phyloP scores from a whole-genome alignment of 1,140 invertebrate genomes.

The Meloidogyne chitwoodi region DNA sequence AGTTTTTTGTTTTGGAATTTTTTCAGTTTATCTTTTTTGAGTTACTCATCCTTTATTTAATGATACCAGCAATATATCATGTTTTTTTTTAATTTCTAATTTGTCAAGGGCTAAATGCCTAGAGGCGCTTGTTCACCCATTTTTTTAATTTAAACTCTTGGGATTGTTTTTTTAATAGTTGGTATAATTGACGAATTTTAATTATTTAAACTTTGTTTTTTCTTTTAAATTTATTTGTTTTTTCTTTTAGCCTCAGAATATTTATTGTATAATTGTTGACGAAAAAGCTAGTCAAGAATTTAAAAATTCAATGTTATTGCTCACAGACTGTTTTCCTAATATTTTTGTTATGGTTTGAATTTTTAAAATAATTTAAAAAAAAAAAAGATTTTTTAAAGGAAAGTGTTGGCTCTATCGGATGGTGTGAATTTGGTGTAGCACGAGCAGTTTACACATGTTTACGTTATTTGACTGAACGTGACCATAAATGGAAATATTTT shows the following conservation, averaged over 20 bases:
- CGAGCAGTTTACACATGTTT: slow-evolving; percentile 41
- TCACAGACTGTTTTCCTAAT: slow-evolving; percentile 47
- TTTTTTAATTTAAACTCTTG: too few relatives aligned
- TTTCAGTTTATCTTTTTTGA: too few relatives aligned
- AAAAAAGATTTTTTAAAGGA: background rate
- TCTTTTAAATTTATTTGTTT: background rate
- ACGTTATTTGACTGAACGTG: slow-evolving; percentile 34
- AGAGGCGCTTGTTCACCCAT: too few relatives aligned
- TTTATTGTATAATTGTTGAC: slow-evolving; percentile 50
- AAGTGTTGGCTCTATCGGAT: background rate
- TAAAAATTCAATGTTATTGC: slow-evolving; percentile 36
- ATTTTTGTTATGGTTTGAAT: slow-evolving; percentile 45
- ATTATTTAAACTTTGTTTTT: too few relatives aligned
- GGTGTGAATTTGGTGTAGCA: slow-evolving; percentile 39
- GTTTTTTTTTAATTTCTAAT: too few relatives aligned
- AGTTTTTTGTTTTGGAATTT: too few relatives aligned
- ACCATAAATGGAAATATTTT: slow-evolving; percentile 48
- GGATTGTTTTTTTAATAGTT: too few relatives aligned
- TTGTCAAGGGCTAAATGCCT: too few relatives aligned
- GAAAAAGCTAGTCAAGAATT: slow-evolving; percentile 32
- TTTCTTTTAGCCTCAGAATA: slow-evolving; percentile 48
- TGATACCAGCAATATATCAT: too few relatives aligned
- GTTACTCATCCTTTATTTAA: too few relatives aligned
- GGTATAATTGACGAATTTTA: too few relatives aligned
- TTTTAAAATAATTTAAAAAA: background rate